These are phyloP conservation scores for Halotydeus destructor DNA, from an alignment of 1,140 invertebrate genomes.

Conservation along the genomic window DNA sequence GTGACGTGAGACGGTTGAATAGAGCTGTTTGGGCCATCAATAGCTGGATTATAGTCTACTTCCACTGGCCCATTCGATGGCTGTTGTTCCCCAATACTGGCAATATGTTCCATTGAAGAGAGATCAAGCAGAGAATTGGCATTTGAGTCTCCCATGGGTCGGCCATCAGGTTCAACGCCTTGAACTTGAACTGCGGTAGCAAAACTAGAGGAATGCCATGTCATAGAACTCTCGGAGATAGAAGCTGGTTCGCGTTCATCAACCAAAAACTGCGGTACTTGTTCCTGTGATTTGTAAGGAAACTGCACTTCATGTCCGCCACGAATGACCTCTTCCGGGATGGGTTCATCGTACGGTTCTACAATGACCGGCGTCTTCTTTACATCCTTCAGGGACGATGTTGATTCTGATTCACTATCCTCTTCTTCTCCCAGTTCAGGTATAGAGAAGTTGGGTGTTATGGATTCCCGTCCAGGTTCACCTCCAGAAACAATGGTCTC, in stretches of 20 bases:
- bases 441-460: constrained; percentile 15
- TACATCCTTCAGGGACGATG: constrained; percentile 3
- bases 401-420: no score
- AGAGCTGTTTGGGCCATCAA: constrained; percentile 24
- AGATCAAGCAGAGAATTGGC: no score
- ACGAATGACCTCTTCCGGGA: constrained; percentile 24
- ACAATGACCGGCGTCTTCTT: constrained; percentile 16
- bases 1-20: constrained; percentile 3
- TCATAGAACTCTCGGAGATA: constrained; percentile 16
- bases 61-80: constrained; percentile 34
- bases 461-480: constrained; percentile 23
- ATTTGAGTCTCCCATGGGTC: no score
- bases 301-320: constrained; percentile 16
- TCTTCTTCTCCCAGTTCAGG: constrained; percentile 2
- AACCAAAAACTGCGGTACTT: neutral
- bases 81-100: neutral
- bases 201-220: constrained; percentile 16
- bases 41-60: constrained; percentile 30
- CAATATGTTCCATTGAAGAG: neutral
- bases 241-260: constrained; percentile 14
- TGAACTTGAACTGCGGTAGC: constrained; percentile 15
- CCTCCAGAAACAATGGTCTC: constrained; percentile 55
- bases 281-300: constrained; percentile 1
- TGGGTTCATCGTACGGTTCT: constrained; percentile 33
- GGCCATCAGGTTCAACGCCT: no score